phyloP scores from a whole-genome alignment of 2,113 vertebrate genomes.

The Mionectes macconnelli region DNA sequence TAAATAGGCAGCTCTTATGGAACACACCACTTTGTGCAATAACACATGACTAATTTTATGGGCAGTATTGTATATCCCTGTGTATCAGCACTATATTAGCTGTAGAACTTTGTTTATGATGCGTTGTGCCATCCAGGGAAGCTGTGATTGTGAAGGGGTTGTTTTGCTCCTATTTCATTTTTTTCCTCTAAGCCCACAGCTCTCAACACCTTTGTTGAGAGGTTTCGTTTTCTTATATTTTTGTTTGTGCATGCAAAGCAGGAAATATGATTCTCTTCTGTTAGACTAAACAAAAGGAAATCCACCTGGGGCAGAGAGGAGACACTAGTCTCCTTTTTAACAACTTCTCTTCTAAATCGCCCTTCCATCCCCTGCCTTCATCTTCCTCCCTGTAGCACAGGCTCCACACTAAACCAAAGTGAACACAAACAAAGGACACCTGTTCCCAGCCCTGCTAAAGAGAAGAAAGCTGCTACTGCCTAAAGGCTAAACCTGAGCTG shows the following conservation, averaged over 20 bases:
- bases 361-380: background rate
- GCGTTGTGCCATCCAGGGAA: constrained; percentile 34
- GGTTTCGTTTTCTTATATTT: background rate
- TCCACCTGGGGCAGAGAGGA: constrained; percentile 19
- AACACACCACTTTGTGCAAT: constrained; percentile 64
- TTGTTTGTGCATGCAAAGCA: constrained; percentile 26
- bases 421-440: constrained; percentile 23
- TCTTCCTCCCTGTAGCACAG: background rate
- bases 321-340: background rate
- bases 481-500: background rate
- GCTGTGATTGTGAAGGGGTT: background rate
- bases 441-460: background rate
- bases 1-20: constrained; percentile 57
- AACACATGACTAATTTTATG: constrained; percentile 74
- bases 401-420: background rate
- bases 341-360: background rate
- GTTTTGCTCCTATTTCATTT: background rate
- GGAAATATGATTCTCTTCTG: constrained; percentile 36
- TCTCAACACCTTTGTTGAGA: background rate
- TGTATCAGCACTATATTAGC: constrained; percentile 37
- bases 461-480: background rate
- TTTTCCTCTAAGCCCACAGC: background rate
- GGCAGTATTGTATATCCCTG: constrained; percentile 45
- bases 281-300: constrained; percentile 47
- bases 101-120: constrained; percentile 57